phyloP scores from a whole-genome alignment of 2,797 vertebrate species.

The Molothrus ater region DNA sequence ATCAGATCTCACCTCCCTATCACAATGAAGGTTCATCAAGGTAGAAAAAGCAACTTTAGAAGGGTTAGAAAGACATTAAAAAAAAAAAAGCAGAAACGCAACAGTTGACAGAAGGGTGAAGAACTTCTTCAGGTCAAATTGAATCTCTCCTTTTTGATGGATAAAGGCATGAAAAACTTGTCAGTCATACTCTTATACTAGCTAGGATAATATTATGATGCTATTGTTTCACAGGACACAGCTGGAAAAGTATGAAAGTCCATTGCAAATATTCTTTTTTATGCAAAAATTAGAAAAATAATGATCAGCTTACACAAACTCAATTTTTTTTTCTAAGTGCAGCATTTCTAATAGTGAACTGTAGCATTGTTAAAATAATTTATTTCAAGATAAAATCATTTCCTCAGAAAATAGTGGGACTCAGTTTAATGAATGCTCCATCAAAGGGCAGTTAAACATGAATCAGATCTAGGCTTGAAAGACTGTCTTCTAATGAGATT shows the following conservation, averaged over 20 bases:
- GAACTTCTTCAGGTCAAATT: not conserved
- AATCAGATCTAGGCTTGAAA: not conserved
- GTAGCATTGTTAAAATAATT: not conserved
- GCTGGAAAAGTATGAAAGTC: not conserved
- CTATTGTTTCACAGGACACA: not conserved
- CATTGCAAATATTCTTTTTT: not conserved
- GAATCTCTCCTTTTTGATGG: not conserved
- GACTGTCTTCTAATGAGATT: not conserved
- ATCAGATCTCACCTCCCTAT: conserved; percentile 40
- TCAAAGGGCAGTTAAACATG: not conserved
- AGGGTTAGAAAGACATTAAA: not conserved
- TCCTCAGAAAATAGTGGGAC: not conserved
- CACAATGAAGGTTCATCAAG: conserved; percentile 26
- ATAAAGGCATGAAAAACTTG: not conserved
- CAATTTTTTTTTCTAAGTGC: not conserved
- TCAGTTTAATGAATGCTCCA: not conserved
- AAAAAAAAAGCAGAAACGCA: not conserved
- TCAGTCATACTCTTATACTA: not conserved
- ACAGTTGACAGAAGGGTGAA: conserved; percentile 4
- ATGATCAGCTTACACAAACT: not conserved
- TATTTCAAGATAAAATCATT: not conserved
- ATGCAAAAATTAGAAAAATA: not conserved
- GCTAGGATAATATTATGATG: not conserved
- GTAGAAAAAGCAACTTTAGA: not conserved
- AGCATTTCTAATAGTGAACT: not conserved